A percentile compares a stretch with the other conserved stretches of the same genome.
Conservation (phyloP, 2,888 invertebrate species). For the Baccha elongata region DNA sequence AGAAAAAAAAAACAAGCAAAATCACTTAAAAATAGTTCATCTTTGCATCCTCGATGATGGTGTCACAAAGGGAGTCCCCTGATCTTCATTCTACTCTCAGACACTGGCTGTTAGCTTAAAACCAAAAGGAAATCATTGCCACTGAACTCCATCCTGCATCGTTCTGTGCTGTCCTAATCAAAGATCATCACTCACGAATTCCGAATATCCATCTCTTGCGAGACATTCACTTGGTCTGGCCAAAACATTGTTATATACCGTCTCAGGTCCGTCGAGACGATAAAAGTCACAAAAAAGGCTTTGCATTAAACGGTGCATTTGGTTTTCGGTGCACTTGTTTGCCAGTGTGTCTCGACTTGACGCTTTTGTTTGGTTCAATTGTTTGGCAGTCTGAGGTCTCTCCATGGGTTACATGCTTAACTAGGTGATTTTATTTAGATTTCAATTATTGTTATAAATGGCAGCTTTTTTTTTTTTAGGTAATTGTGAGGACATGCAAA, state of each 20-base stretch:
- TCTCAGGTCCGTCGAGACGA: conserved; percentile 25
- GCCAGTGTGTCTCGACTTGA: conserved; percentile 16
- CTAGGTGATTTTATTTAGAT: conserved; percentile 32
- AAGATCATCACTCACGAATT: conserved; percentile 73
- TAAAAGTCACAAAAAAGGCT: conserved; percentile 54
- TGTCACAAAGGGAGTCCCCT: conserved; percentile 60
- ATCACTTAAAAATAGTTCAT: conserved; percentile 73
- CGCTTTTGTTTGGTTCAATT: conserved; percentile 16
- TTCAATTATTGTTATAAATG: conserved; percentile 28
- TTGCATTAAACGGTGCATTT: conserved; percentile 30
- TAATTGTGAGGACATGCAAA: conserved; percentile 37
- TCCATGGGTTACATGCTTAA: conserved; percentile 39
- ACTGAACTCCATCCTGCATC: conserved; percentile 12
- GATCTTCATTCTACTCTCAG: conserved; percentile 2
- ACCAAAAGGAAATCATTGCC: conserved; percentile 24
- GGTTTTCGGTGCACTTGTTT: conserved; percentile 53
- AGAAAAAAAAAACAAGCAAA: conserved; percentile 37
- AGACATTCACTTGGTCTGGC: conserved; percentile 46
- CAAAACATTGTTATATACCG: conserved; percentile 35
- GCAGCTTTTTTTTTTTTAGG: conserved; percentile 4
- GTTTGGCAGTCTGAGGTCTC: conserved; percentile 29
- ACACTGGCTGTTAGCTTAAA: conserved; percentile 17
- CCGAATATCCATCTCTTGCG: conserved; percentile 60
- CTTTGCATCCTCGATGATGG: conserved; percentile 44
- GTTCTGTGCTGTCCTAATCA: conserved; percentile 62